Conservation (phyloP, 2,888 invertebrate genomes). For the Mythimna lalbum region DNA sequence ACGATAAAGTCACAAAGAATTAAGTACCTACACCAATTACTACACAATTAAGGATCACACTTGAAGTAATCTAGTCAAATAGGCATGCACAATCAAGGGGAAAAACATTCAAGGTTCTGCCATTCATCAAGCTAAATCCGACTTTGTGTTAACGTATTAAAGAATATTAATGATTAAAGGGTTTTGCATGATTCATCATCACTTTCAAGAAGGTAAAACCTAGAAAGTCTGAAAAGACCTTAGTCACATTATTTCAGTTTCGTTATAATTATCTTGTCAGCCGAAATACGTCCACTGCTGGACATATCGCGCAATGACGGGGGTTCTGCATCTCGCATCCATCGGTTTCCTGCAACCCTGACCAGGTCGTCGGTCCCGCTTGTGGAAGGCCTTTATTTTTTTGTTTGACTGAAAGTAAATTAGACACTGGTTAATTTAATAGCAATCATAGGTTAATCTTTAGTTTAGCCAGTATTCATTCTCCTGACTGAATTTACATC, state of each 20-base stretch:
- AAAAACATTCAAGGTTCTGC: constrained; percentile 6
- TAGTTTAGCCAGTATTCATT: neutral
- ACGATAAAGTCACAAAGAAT: constrained; percentile 9
- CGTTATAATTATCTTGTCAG: no score
- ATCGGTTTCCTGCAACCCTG: no score
- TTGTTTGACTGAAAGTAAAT: no score
- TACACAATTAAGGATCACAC: constrained; percentile 18
- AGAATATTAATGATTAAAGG: neutral
- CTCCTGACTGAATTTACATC: no score
- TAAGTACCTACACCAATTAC: constrained; percentile 13
- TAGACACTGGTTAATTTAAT: no score
- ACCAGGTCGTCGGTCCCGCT: no score
- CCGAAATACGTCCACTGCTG: no score
- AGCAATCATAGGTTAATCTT: neutral
- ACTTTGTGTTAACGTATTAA: constrained; percentile 3
- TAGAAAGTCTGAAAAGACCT: neutral
- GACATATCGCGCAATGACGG: no score
- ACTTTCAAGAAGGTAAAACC: constrained; percentile 7
- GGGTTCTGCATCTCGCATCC: no score
- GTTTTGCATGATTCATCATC: neutral
- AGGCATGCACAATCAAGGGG: constrained; percentile 9
- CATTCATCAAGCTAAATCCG: constrained; percentile 2
- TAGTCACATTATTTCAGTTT: neutral
- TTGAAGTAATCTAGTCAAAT: constrained; percentile 35
- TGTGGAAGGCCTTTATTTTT: no score